A percentile compares a stretch with the other conserved stretches of the same genome.
phyloP scores from a whole-genome alignment of 2,888 invertebrate species.

The Cephus pulcher region DNA sequence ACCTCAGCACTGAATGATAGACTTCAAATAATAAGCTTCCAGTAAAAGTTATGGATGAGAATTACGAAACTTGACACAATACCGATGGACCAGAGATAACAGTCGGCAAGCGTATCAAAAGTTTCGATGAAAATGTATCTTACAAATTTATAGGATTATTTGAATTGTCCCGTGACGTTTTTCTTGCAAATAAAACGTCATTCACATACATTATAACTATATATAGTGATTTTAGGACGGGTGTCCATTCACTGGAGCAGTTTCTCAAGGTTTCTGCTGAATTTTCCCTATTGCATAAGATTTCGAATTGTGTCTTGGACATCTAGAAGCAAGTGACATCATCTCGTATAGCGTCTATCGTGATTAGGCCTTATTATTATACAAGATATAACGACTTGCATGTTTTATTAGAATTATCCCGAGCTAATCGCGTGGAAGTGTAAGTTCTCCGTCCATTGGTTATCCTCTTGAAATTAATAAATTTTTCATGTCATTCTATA shows the following conservation, averaged over 20 bases:
- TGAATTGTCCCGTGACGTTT: background rate
- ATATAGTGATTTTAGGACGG: no score
- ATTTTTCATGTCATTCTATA: background rate
- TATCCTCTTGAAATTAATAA: background rate
- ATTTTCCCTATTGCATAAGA: background rate
- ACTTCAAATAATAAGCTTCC: background rate
- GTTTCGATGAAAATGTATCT: background rate
- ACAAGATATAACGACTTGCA: background rate
- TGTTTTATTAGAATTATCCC: background rate
- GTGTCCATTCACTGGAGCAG: no score
- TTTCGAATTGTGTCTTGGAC: background rate
- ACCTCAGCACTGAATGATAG: background rate
- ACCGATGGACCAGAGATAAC: background rate
- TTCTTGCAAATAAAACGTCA: background rate
- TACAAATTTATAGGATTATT: background rate
- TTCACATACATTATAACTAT: no score
- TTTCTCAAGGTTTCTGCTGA: no score
- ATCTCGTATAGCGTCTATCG: background rate
- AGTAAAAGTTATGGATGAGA: background rate
- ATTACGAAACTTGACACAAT: background rate
- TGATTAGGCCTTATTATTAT: background rate
- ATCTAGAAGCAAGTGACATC: no score
- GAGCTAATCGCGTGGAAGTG: background rate
- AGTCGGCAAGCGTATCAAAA: background rate
- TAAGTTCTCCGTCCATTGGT: background rate